Percentiles rank a stretch among this genome's conserved stretches.
These are phyloP conservation scores for Druceiella hillmani DNA, from an alignment of 2,888 invertebrate species.

Conservation along the genomic window DNA sequence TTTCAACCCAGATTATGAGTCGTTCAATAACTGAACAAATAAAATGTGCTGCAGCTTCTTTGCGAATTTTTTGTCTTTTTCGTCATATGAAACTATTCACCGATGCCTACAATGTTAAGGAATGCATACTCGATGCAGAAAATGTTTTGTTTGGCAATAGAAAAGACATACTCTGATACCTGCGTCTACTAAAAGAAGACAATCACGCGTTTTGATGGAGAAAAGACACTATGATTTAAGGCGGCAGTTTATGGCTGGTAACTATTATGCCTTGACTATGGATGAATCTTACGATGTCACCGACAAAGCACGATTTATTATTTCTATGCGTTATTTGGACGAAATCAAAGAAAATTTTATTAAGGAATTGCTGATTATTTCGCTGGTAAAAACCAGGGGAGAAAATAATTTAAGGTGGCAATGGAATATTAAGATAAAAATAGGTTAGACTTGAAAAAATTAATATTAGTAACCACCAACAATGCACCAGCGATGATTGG, in stretches of 20 bases:
- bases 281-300: slow-evolving; percentile 22
- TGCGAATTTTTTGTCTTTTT: slow-evolving; percentile 20
- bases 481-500: no score
- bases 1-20: slow-evolving; percentile 20
- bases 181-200: no score
- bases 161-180: no score
- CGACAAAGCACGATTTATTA: slow-evolving; percentile 20
- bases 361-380: slow-evolving; percentile 18
- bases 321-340: slow-evolving; percentile 22
- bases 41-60: slow-evolving; percentile 20
- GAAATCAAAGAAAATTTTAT: slow-evolving; percentile 22
- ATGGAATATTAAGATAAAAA: slow-evolving; percentile 16
- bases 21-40: slow-evolving; percentile 20
- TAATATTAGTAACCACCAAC: slow-evolving; percentile 16
- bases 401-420: slow-evolving; percentile 9
- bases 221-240: no score
- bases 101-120: slow-evolving; percentile 22
- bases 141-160: slow-evolving; percentile 19
- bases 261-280: slow-evolving; percentile 21
- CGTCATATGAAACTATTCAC: slow-evolving; percentile 18
- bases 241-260: slow-evolving; percentile 16
- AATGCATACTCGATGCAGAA: slow-evolving; percentile 18
- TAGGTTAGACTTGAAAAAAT: slow-evolving; percentile 16
- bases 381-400: slow-evolving; percentile 19
- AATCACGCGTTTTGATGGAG: no score